Percentiles rank a stretch among this genome's conserved stretches.
These are phyloP conservation scores for Masticophis lateralis DNA, from an alignment of 2,797 vertebrate genomes.

Conservation along the genomic window DNA sequence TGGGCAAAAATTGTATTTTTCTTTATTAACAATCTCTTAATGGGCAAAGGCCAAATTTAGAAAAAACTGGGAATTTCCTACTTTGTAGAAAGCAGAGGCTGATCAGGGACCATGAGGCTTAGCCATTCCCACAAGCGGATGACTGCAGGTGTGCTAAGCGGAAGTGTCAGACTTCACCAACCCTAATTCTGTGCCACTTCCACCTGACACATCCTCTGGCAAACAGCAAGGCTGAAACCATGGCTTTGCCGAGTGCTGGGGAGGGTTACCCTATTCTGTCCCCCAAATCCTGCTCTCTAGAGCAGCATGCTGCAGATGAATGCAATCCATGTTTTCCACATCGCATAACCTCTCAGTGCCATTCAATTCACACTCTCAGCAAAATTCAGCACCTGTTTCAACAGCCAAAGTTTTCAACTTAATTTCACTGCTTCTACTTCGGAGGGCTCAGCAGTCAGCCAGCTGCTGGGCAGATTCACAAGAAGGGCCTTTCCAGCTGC, in stretches of 20 bases:
- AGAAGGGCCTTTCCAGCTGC: neutral
- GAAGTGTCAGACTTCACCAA: neutral
- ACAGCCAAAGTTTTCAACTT: neutral
- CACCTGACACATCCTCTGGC: neutral
- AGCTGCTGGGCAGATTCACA: neutral
- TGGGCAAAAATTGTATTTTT: neutral
- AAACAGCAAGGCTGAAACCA: no score
- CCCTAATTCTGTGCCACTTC: neutral
- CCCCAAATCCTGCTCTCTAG: neutral
- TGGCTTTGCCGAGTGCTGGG: neutral
- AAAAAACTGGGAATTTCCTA: no score
- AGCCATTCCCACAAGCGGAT: neutral
- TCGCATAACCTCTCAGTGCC: no score
- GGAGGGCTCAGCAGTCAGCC: neutral
- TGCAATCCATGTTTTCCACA: no score
- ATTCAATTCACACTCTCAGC: neutral
- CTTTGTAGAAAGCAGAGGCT: neutral
- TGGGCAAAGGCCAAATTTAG: neutral
- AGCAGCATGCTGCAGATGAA: neutral
- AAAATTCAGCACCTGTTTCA: neutral
- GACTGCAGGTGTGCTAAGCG: no score
- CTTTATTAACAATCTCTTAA: neutral
- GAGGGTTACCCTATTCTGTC: neutral
- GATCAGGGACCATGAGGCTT: fast-evolving
- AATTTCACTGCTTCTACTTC: neutral